phyloP scores from a whole-genome alignment of 2,888 invertebrate genomes.

The Matsumyia berberina region DNA sequence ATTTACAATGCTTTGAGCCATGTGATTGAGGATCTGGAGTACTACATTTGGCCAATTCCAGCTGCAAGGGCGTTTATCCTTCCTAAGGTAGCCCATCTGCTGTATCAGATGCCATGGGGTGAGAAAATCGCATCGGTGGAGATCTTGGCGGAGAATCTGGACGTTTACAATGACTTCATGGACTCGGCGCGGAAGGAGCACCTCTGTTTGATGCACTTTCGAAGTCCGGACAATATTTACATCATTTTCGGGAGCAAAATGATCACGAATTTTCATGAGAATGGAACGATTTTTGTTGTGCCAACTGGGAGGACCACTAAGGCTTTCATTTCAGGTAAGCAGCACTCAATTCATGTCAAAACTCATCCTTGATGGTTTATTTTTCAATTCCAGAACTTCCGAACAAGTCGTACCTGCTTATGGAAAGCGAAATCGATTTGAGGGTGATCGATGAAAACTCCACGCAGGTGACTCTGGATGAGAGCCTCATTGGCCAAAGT shows the following conservation, averaged over 20 bases:
- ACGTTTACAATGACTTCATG: constrained; percentile 83
- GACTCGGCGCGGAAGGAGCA: constrained; percentile 82
- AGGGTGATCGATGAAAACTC: constrained; percentile 81
- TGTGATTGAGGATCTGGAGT: constrained; percentile 82
- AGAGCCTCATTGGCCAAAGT: constrained; percentile 80
- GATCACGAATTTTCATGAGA: constrained; percentile 82
- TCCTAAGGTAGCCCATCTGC: constrained; percentile 82
- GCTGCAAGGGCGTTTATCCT: constrained; percentile 80
- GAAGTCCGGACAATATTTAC: constrained; percentile 82
- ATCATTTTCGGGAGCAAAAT: constrained; percentile 82
- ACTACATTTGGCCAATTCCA: constrained; percentile 84
- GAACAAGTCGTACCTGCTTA: constrained; percentile 81
- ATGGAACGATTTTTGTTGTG: constrained; percentile 83
- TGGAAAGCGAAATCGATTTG: constrained; percentile 82
- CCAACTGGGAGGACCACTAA: constrained; percentile 81
- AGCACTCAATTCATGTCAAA: too few species aligned
- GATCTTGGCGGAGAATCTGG: constrained; percentile 81
- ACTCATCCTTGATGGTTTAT: background rate
- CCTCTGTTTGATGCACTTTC: constrained; percentile 83
- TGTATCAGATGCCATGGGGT: constrained; percentile 84
- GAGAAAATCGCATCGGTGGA: constrained; percentile 83
- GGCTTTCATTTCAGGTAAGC: constrained; percentile 80
- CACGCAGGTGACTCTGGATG: constrained; percentile 79
- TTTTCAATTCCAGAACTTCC: constrained; percentile 81
- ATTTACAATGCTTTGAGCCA: constrained; percentile 80